These are phyloP conservation scores for Arctia plantaginis DNA, from an alignment of 2,888 invertebrate species.

Conservation along the genomic window DNA sequence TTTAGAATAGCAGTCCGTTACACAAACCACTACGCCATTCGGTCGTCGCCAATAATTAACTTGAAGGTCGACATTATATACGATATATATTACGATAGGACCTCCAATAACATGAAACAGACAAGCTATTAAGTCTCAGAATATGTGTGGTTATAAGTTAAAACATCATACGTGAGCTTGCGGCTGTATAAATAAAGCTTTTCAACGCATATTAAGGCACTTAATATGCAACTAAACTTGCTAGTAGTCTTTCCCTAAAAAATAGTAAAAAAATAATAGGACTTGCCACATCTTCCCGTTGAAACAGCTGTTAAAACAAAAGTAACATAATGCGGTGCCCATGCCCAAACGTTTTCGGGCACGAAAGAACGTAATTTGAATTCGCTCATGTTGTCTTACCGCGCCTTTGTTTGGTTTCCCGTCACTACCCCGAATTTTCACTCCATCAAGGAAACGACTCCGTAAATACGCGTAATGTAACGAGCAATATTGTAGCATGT, in stretches of 20 bases:
- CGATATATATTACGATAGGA: neutral
- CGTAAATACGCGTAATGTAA: conserved; percentile 45
- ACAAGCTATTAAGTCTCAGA: neutral
- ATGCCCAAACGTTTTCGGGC: conserved; percentile 24
- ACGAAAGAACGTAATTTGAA: conserved; percentile 68
- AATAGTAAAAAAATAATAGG: neutral
- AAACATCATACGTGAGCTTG: neutral
- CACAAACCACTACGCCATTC: too few relatives aligned
- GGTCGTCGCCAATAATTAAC: too few relatives aligned
- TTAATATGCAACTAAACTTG: neutral
- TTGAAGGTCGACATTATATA: neutral
- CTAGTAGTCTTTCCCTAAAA: neutral
- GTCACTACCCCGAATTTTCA: conserved; percentile 70
- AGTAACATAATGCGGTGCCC: conserved; percentile 5
- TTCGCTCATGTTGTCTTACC: conserved; percentile 61
- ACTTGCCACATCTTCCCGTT: neutral
- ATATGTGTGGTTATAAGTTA: neutral
- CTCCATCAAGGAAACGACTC: conserved; percentile 70
- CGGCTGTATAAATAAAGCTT: neutral
- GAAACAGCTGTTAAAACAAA: conserved; percentile 8
- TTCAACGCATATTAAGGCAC: neutral
- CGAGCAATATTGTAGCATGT: conserved; percentile 32
- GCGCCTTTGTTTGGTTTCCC: conserved; percentile 75
- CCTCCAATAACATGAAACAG: neutral
- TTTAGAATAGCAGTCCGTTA: too few relatives aligned